Evolutionary conservation across 2,113 vertebrate species (phyloP), one percentile per base, ranked within the genome.

Genomic region (Crotalus tigris): DNA sequence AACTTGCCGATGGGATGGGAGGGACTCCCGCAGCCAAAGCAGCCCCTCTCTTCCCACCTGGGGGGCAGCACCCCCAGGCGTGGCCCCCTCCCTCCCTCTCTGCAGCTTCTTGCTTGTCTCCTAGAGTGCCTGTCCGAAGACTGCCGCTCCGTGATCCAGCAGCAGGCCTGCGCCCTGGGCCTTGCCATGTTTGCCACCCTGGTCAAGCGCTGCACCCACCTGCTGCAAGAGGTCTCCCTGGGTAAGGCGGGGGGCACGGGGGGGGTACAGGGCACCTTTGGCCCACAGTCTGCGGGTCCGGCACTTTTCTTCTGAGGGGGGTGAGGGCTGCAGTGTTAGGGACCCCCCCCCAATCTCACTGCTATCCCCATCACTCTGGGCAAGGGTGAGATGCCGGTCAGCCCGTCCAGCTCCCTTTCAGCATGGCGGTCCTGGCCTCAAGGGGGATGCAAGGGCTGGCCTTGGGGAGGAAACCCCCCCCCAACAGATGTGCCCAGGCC

Each of bases 131-230:
- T 98, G 93, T 96, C 95, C 1, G 99, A 99, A 23, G 97, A 97
- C 92, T 98, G 97, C 44, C 98, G 99, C 85, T 99, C 99, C 0
- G 97, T 98, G 92, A 97, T 99, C 94, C 99, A 99, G 95, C 99
- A 99, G 55, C 99, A 99, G 96, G 98, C 98, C 95, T 98, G 98
- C 0, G 98, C 98, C 53, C 96, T 99, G 92, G 99, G 99, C 24
- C 98, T 99, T 85, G 97, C 98, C 94, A 99, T 99, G 99, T 99
- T 99, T 94, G 98, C 98, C 0, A 97, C 99, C 4, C 96, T 99
- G 94, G 99, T 99, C 89, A 98, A 97, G 94, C 98, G 98, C 94
- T 99, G 99, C 97, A 98, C 98, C 53, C 96, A 55, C 94, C 97
- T 99, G 93, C 98, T 99, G 92, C 98, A 97, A 91, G 98, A 98